Base-by-base conservation (phyloP, 2,113 vertebrate species). In the Oreochromis spilurus region DNA sequence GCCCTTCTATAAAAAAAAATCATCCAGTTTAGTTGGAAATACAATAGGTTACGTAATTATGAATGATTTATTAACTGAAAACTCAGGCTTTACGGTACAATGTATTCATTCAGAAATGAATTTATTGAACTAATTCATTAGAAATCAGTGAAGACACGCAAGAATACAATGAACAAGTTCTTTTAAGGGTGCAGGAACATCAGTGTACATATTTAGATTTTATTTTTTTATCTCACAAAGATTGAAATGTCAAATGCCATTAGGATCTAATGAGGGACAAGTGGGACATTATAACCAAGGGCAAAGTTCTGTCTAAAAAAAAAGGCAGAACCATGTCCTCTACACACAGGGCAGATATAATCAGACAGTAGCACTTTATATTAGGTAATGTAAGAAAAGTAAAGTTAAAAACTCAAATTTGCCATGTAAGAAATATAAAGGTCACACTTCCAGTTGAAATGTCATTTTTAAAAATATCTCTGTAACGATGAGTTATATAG, bases 181-280 rank as follows among this genome's bases (percentile, higher is more conserved):
- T 7, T 65, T 87, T 75, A 36, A 55, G 34, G 62, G 36, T 58
- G 19, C 16, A 83, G 26, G 19, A 85, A 84, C 48, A 81, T 79
- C 52, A 82, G 38, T 2, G 2, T 13, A 58, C 19, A 70, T 79
- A 70, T 81, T 52, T 52, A 62, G 29, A 81, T 83, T 81, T 83
- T 45, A 45, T 81, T 84, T 60, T 67, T 84, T 13, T 14, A 78
- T 54, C 65, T 84, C 67, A 54, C 6, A 6, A 81, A 91, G 67
- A 87, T 54, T 40, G 43, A 91, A 91, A 93, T 93, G 92, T 92
- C 89, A 91, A 83, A 92, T 85, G 48, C 81, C 45, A 91, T 93
- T 60, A 91, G 86, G 29, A 77, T 90, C 82, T 89, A 90, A 92
- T 93, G 65, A 91, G 85, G 79, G 88, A 91, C 79, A 93, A 89